Conservation (phyloP, 64 coral and sea anemone species). For the Dendrophyllia cribrosa region DNA sequence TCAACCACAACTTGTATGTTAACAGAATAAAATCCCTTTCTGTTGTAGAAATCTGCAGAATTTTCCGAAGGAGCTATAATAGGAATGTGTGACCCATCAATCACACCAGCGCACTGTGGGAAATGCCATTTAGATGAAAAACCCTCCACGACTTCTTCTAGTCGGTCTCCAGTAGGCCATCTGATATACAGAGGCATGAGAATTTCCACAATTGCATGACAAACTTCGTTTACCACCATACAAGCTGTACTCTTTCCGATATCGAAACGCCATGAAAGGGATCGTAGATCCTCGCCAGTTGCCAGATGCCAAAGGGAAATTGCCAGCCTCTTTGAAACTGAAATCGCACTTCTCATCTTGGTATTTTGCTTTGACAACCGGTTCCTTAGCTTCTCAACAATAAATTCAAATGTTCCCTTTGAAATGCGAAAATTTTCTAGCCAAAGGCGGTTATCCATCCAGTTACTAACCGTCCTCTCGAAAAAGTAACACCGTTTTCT, state of each 20-base stretch:
- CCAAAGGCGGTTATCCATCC: no score
- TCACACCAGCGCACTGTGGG: background rate
- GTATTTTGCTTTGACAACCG: no score
- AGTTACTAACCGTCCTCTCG: no score
- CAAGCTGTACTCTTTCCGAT: constrained; percentile 21
- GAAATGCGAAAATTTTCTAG: no score
- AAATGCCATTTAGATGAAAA: background rate
- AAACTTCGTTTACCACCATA: constrained; percentile 9
- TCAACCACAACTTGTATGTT: constrained; percentile 7
- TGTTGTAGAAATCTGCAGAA: constrained; percentile 27
- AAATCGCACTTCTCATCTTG: no score
- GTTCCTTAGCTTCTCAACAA: no score
- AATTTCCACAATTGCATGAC: background rate
- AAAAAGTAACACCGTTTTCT: no score
- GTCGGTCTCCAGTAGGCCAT: background rate
- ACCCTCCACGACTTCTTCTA: background rate
- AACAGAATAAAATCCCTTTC: constrained; percentile 13
- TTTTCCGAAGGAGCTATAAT: background rate
- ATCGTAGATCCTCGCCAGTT: constrained; percentile 42
- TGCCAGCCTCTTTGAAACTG: constrained; percentile 40
- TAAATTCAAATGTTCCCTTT: no score
- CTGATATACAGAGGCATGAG: background rate
- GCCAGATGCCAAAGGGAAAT: constrained; percentile 49
- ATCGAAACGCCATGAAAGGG: constrained; percentile 26
- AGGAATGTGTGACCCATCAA: constrained; percentile 19